Base-by-base conservation (phyloP, 2,888 invertebrate genomes). In the Ptychoptera contaminata region DNA sequence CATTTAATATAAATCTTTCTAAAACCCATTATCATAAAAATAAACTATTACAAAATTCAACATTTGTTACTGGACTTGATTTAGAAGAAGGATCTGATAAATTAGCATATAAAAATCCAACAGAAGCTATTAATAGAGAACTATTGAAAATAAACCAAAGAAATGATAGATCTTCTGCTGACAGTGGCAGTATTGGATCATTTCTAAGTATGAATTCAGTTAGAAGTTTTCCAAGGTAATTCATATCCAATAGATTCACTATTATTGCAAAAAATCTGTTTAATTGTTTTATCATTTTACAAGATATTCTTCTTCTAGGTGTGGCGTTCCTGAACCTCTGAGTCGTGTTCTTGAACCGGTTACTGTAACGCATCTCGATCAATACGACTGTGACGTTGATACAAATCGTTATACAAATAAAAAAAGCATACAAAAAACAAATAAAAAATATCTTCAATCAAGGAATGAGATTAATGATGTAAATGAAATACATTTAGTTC, bases 191-290 rank as follows among this genome's bases (percentile, higher is more conserved):
- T 4, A 75, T 87, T 0, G 82, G 83, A 40, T 86, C 86, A 0
- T 86, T 82, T 56, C 70, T 87, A 6, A 86, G 86, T 1, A 87
- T 87, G 86, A 84, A 84, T 16, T 85, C 86, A 2, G 79, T 86
- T 9, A 82, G 79, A 55, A 78, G 82, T n/a, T 88, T 87, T 56
- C 87, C 87, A 1, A 79, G 23, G 23, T 23, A 23, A 59, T 23
- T 23, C 7, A 23, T 23, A 23, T n/a, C n/a, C n/a, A 23, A 23
- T 7, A 5, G 23, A 23, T 23, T 23, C 7, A n/a, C 77, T 58
- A 53, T 3, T 32, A 12, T 31, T 41, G 14, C 30, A 31, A 31
- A 31, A 40, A 16, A 32, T 38, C 16, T 7, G 9, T 10, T 2
- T 2, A 30, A 44, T 23, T 16, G 41, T 14, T 37, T 37, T 16